Percentiles rank a stretch among this genome's conserved stretches.
Conservation (phyloP, 2,888 invertebrate genomes). For the Rhamphomyia laevipes region DNA sequence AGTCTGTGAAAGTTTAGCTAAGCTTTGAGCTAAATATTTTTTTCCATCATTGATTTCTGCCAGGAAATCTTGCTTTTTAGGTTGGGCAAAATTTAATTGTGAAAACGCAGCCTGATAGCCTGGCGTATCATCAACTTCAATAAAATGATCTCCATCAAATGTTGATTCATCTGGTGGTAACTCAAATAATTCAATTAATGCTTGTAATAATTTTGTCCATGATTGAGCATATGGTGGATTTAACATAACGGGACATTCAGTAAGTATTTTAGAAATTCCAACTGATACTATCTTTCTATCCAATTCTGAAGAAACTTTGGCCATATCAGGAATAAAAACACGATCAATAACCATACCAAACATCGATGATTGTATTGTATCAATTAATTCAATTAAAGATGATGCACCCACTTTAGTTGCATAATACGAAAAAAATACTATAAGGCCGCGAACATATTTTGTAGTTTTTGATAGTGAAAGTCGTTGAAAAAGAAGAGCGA, state of each 20-base stretch:
- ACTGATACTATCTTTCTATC: conserved; percentile 88
- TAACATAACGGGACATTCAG: conserved; percentile 58
- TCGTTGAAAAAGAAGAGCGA: conserved; percentile 85
- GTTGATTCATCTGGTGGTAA: conserved; percentile 71
- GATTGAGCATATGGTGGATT: conserved; percentile 52
- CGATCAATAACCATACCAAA: conserved; percentile 93
- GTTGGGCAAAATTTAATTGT: conserved; percentile 75
- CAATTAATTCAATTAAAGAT: conserved; percentile 63
- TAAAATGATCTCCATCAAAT: conserved; percentile 74
- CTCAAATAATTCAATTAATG: conserved; percentile 78
- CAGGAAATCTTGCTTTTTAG: conserved; percentile 50
- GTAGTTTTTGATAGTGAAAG: conserved; percentile 88
- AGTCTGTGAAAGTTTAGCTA: conserved; percentile 53
- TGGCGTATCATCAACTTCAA: conserved; percentile 75
- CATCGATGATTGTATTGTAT: conserved; percentile 81
- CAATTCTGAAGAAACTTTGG: conserved; percentile 67
- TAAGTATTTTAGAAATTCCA: conserved; percentile 74
- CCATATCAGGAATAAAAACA: conserved; percentile 72
- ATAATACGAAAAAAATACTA: conserved; percentile 85
- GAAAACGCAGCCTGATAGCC: conserved; percentile 83
- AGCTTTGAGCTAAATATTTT: conserved; percentile 59
- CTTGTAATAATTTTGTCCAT: conserved; percentile 53
- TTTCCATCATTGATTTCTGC: conserved; percentile 29
- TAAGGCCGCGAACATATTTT: conserved; percentile 81
- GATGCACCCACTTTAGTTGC: conserved; percentile 68